Conservation (phyloP, 1,140 invertebrate species). For the Forficula auricularia region DNA sequence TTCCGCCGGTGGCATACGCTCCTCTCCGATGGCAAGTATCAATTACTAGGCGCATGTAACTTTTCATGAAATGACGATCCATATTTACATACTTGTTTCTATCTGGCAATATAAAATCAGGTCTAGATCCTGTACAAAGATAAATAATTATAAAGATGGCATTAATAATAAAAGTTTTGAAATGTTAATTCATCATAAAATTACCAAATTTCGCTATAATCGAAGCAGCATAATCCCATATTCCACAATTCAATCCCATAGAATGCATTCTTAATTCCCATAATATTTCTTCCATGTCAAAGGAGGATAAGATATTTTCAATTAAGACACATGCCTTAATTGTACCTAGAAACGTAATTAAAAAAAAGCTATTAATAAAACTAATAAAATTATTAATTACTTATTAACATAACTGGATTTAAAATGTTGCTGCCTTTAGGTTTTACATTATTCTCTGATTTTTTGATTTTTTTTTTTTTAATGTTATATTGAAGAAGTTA, state of each 20-base stretch:
- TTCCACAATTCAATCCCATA: constrained; percentile 52
- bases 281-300: constrained; percentile 52
- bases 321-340: constrained; percentile 57
- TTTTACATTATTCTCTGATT: too few relatives aligned
- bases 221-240: constrained; percentile 58
- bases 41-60: constrained; percentile 42
- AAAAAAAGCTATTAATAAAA: too few relatives aligned
- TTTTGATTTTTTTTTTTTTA: too few relatives aligned
- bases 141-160: too few relatives aligned
- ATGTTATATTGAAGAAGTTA: too few relatives aligned
- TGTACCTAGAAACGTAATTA: constrained; percentile 28
- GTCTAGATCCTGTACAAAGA: constrained; percentile 27
- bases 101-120: constrained; percentile 45
- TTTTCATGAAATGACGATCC: constrained; percentile 39
- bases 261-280: constrained; percentile 46
- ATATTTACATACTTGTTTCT: constrained; percentile 49
- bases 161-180: too few relatives aligned
- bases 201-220: constrained; percentile 50
- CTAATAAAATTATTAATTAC: too few relatives aligned
- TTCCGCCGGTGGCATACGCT: constrained; percentile 49
- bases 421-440: too few relatives aligned
- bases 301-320: constrained; percentile 48
- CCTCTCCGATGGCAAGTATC: constrained; percentile 39
- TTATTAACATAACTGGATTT: too few relatives aligned
- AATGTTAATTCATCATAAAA: too few relatives aligned